Evolutionary conservation across 2,113 vertebrate genomes (phyloP), one percentile per base, ranked within the genome.

Genomic region (Chaenogobius annularis): DNA sequence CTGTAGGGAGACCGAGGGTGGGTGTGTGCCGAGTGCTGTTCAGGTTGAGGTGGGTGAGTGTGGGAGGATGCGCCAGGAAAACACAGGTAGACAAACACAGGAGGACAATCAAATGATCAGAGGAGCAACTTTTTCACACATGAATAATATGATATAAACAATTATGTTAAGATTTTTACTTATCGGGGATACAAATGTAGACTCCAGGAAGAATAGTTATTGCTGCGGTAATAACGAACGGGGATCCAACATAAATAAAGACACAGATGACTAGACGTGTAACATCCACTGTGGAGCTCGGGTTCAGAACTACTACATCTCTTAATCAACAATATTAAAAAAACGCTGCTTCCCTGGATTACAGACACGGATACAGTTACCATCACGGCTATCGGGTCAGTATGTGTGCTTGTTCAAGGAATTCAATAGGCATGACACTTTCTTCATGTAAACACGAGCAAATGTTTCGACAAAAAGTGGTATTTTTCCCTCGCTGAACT

Each of bases 11-110:
- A 74, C 61, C 23, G 43, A 43, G 64, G 61, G 80, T 69, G 72
- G 75, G 50, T 77, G 85, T 80, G 83, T 55, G 82, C 85, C 75
- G 73, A 73, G 82, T 73, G 88, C 83, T 85, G 84, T 82, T 75
- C 66, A 71, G 87, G 87, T 81, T 31, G 58, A 2, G 26, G 17
- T 61, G 23, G 55, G 55, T 58, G 74, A 80, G 83, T 74, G 87
- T 91, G 83, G 90, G 88, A 71, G 88, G 86, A 78, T 31, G 65
- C 52, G 70, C 56, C 75, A 81, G 83, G 65, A 10, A 64, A 72
- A 72, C 10, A 71, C 54, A 64, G 73, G 68, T 54, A 69, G 70
- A 40, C 61, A 52, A 26, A 58, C 56, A 59, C 12, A 59, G 13
- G 26, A 15, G 9, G 55, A 20, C 10, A 10, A 55, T 9, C 52